Conservation (phyloP, 2,113 vertebrate genomes). For the Macaca mulatta region DNA sequence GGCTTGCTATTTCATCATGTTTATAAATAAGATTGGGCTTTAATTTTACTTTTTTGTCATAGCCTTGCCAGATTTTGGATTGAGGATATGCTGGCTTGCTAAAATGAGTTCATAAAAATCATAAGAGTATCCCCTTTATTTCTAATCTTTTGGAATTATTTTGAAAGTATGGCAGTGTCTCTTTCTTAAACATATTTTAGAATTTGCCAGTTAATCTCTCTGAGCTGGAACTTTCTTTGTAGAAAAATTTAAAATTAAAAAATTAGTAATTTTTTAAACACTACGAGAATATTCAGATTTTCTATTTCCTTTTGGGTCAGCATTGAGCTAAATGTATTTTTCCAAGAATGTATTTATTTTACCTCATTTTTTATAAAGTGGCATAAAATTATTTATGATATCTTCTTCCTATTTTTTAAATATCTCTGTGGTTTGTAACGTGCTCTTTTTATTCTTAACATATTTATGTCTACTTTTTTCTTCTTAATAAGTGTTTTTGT, state of each 20-base stretch:
- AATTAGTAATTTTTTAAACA: neutral
- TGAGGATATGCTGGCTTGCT: neutral
- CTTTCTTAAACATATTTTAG: constrained; percentile 1
- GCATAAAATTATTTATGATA: neutral
- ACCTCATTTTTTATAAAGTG: neutral
- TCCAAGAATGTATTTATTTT: neutral
- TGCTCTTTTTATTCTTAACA: neutral
- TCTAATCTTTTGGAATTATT: neutral
- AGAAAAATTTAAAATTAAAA: neutral
- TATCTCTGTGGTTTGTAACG: neutral
- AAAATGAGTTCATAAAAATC: neutral
- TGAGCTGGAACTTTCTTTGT: neutral
- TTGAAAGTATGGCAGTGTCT: neutral
- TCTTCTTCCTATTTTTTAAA: neutral
- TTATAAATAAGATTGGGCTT: neutral
- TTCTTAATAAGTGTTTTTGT: neutral
- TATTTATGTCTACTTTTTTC: neutral
- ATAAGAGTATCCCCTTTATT: neutral
- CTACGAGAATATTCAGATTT: neutral
- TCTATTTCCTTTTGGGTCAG: neutral
- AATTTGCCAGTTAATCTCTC: neutral
- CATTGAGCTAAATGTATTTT: constrained; percentile 3
- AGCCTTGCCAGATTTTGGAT: neutral
- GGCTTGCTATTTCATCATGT: neutral
- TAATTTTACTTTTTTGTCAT: neutral